Evolutionary conservation across 2,797 vertebrate species (phyloP), one percentile per base, ranked within the genome.

Genomic region (Mormyrus proboscirostris): DNA sequence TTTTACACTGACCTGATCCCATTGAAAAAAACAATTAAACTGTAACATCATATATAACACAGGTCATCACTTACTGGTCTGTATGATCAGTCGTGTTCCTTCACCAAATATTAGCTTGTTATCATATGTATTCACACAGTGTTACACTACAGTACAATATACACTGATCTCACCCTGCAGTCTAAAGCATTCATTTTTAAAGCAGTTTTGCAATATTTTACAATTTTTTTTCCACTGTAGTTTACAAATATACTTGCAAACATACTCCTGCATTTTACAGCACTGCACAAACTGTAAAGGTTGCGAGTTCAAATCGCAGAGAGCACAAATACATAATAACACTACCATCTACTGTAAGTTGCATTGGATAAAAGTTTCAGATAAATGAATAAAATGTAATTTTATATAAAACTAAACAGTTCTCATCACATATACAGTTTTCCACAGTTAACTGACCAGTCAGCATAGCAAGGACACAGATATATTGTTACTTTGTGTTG

Each of bases 21-120:
- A 82, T 3, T 38, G 76, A 44, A 41, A 38, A 47, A 33, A 33
- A 3, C 14, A 33, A 69, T 69, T 33, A 33, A 33, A 73, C 10
- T 33, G 29, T 38, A 25, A 62, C 59, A 62, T 62, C 59, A 62
- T 2, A 10, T 29, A 29, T 29, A 73, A 73, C 22, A 49, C 88
- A 49, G 47, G 12, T 73, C 29, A 38, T 33, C 4, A 73, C 29
- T 82, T 88, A 88, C 82, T 65, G 59, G 76, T 50, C 76, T 83
- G 25, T 41, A 87, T 69, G 29, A 12, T 44, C 14, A 89, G 19
- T 19, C 7, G 49, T 7, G 89, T 89, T 86, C 89, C 89, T 49
- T 47, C 33, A 22, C 85, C 89, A 82, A 89, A 89, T 9, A 79
- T 4, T 6, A 87, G 0, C 2, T 89, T 87, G 7, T n/a, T 8